These are phyloP conservation scores for Silurus meridionalis DNA, from an alignment of 2,113 vertebrate species.

Conservation along the genomic window DNA sequence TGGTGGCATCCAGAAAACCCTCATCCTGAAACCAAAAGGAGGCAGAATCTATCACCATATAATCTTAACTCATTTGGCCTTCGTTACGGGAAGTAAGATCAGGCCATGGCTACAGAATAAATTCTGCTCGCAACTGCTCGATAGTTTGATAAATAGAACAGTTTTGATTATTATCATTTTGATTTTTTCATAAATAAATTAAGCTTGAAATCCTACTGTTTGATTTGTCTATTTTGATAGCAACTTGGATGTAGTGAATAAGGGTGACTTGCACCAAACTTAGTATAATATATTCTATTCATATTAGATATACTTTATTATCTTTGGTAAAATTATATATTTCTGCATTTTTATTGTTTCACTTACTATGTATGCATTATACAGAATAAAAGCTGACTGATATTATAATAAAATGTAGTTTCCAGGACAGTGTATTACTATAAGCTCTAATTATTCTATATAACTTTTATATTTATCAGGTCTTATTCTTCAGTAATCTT, in stretches of 20 bases:
- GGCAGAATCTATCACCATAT: conserved; percentile 66
- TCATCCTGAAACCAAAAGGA: conserved; percentile 55
- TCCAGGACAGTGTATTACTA: not conserved
- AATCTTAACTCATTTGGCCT: conserved; percentile 79
- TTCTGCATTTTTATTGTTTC: not conserved
- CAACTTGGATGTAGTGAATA: not conserved
- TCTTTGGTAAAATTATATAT: not conserved
- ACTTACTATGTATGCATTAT: not conserved
- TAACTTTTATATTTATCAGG: no score
- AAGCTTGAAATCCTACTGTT: not conserved
- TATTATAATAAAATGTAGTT: not conserved
- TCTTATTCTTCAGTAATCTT: not conserved
- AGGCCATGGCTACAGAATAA: not conserved
- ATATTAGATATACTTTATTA: conserved; percentile 13
- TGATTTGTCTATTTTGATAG: not conserved
- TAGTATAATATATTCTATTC: not conserved
- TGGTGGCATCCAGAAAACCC: conserved; percentile 43
- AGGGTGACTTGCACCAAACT: not conserved
- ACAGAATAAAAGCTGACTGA: not conserved
- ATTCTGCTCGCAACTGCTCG: not conserved
- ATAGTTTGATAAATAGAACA: not conserved
- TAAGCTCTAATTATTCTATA: not conserved
- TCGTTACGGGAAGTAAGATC: conserved; percentile 70
- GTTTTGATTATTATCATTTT: not conserved
- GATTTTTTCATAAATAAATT: not conserved